Percentiles rank a stretch among this genome's conserved stretches.
These are phyloP conservation scores for Phoebastria nigripes DNA, from an alignment of 2,797 vertebrate species.

Conservation along the genomic window DNA sequence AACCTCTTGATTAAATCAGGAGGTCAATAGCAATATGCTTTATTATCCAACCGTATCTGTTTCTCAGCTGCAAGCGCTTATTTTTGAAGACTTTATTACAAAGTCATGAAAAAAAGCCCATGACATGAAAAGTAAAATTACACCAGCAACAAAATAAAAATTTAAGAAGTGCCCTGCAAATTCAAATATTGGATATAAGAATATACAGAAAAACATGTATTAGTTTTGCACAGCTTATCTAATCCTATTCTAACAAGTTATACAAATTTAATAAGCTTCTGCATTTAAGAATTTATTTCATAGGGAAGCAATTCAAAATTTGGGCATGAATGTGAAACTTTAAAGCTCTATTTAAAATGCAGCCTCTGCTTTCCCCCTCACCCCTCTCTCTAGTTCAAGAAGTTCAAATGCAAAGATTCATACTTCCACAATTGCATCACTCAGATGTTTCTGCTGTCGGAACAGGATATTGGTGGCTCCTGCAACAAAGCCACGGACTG, in stretches of 20 bases:
- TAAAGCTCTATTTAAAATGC: neutral
- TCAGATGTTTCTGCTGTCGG: constrained; percentile 94
- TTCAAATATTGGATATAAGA: neutral
- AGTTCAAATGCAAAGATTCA: neutral
- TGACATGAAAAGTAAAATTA: neutral
- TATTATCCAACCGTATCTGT: neutral
- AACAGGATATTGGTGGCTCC: constrained; percentile 98
- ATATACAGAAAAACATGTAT: neutral
- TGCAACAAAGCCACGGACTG: constrained; percentile 90
- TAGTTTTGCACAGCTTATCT: neutral
- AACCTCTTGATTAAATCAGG: neutral
- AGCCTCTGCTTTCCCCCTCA: neutral
- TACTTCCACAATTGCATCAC: constrained; percentile 92
- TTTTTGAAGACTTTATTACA: neutral
- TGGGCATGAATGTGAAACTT: neutral
- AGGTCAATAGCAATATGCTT: neutral
- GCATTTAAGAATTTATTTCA: neutral
- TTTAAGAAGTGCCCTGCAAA: neutral
- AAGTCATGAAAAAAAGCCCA: neutral
- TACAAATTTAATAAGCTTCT: neutral
- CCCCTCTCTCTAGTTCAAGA: too few relatives aligned
- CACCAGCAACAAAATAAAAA: neutral
- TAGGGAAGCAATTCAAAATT: neutral
- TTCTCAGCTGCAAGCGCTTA: neutral
- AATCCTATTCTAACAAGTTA: neutral